Conservation (phyloP, 2,113 vertebrate species). For the Speoplatyrhinus poulsoni region DNA sequence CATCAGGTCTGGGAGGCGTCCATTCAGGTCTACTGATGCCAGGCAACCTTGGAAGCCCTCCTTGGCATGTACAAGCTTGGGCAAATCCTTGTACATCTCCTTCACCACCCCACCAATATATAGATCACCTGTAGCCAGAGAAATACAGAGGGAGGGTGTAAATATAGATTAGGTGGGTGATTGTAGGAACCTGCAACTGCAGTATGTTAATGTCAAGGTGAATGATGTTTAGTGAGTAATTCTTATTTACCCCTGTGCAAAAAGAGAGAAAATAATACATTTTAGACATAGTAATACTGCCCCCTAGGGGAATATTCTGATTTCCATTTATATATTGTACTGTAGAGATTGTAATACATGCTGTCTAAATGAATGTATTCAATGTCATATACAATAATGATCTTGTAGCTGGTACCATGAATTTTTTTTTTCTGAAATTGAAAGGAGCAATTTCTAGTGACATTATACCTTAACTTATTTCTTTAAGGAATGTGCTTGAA, state of each 20-base stretch:
- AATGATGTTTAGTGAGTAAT: neutral
- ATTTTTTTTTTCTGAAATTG: slow-evolving; percentile 42
- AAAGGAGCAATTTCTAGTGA: slow-evolving; percentile 49
- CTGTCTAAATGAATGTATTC: no score
- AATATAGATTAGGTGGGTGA: no score
- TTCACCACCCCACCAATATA: slow-evolving; percentile 93
- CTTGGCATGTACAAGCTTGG: slow-evolving; percentile 93
- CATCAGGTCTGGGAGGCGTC: slow-evolving; percentile 92
- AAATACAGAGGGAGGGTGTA: slow-evolving; percentile 10
- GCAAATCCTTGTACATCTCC: slow-evolving; percentile 92
- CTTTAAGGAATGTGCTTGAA: slow-evolving; percentile 53
- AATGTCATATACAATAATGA: no score
- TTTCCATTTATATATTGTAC: neutral
- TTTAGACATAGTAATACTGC: slow-evolving; percentile 50
- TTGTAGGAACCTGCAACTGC: no score
- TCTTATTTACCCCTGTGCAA: neutral
- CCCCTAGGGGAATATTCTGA: slow-evolving; percentile 54
- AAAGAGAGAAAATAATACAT: neutral
- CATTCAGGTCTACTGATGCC: slow-evolving; percentile 93
- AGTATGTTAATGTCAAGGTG: no score
- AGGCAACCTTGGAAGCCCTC: slow-evolving; percentile 97
- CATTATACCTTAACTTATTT: slow-evolving; percentile 57
- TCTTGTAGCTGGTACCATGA: no score
- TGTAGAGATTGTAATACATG: no score
- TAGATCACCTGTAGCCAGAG: slow-evolving; percentile 82